Evolutionary conservation across 2,113 vertebrate species (phyloP), one percentile per base, ranked within the genome.

Genomic region (Campylorhamphus procurvoides): DNA sequence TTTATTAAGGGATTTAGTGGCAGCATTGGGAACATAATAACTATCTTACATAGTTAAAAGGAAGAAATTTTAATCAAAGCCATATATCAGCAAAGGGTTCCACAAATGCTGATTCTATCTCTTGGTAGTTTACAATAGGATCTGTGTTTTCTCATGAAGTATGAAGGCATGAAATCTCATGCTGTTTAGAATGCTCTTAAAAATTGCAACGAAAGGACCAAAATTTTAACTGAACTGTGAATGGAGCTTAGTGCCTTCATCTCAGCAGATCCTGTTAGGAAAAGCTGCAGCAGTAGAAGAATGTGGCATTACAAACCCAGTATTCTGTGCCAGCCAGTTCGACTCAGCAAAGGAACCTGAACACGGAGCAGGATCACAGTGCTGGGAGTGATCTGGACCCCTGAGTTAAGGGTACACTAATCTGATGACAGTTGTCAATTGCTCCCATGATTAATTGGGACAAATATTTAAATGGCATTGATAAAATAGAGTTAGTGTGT

Each of bases 301-400:
- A 33, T 0, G 1, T 20, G 50, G 46, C 44, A 5, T n/a, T 27
- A 49, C 2, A 7, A 23, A 73, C 53, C 35, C 0, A 0, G 9
- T 14, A 25, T 66, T 28, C 31, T 42, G 1, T 50, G 46, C 39
- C 59, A 68, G 50, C 15, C 27, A 3, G 3, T n/a, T 37, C 35
- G 53, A 9, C 35, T 60, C 56, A 20, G 77, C 60, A 39, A 5
- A 13, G 2, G 19, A 25, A 28, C 37, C 63, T 52, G 25, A 7
- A 19, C 0, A 0, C 23, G 79, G 39, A 18, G 52, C 64, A 15
- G 39, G 7, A 7, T 18, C 35, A 4, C 50, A 14, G 3, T 29
- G 64, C 50, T 60, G 72, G 44, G 3, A 33, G 44, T 0, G 1
- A 80, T 40, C 37, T 37, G 1, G 3, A 46, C 8, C 68, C 78